phyloP scores from a whole-genome alignment of 2,888 invertebrate species.

The Baccha elongata region DNA sequence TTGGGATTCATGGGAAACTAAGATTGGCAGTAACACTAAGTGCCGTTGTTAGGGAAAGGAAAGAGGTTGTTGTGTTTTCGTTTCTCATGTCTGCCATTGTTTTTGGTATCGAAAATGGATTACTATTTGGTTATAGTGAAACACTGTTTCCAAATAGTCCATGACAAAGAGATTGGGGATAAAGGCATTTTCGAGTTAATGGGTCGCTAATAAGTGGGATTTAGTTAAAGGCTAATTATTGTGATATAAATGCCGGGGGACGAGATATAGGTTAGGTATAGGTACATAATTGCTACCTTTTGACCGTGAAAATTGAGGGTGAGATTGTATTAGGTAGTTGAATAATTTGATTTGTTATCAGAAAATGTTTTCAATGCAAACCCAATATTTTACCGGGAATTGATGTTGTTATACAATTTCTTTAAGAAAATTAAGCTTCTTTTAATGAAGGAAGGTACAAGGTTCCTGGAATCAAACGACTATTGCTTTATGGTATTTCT shows the following conservation, averaged over 20 bases:
- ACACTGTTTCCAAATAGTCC: neutral
- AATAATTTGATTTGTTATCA: constrained; percentile 3
- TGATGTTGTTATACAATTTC: too few relatives aligned
- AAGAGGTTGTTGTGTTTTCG: constrained; percentile 16
- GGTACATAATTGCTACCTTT: constrained; percentile 47
- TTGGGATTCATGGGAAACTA: constrained; percentile 54
- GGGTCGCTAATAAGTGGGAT: constrained; percentile 54
- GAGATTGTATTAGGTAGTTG: neutral
- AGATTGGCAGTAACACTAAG: constrained; percentile 55
- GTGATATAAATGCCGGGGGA: constrained; percentile 36
- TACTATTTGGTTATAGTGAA: constrained; percentile 13
- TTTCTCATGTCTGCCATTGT: constrained; percentile 25
- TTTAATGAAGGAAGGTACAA: too few relatives aligned
- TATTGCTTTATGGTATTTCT: too few relatives aligned
- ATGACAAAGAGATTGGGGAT: neutral
- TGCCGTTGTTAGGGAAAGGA: constrained; percentile 4
- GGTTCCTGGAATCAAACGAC: too few relatives aligned
- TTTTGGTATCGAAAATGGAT: constrained; percentile 38
- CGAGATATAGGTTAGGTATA: neutral
- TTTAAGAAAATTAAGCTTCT: too few relatives aligned
- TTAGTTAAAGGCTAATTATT: constrained; percentile 46
- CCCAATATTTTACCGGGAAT: too few relatives aligned
- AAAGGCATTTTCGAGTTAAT: constrained; percentile 44
- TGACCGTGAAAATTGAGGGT: constrained; percentile 12
- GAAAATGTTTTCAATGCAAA: neutral